Evolutionary conservation across 1,140 invertebrate genomes (phyloP).

Genomic region (Holcopasites calliopsidis): DNA sequence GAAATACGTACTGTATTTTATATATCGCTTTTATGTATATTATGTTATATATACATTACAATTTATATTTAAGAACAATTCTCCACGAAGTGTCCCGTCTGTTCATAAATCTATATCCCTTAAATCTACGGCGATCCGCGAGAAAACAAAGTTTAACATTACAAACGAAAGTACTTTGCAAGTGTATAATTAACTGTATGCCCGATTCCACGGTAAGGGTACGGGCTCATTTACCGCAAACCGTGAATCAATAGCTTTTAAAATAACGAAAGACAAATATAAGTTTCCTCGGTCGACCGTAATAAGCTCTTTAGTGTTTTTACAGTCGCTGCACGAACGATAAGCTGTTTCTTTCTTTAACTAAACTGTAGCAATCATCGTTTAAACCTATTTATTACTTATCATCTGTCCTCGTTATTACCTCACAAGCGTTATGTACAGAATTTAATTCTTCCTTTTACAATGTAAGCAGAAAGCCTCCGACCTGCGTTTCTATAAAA

Average conservation of each 20-base stretch:
- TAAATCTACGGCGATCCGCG: constrained; percentile 10
- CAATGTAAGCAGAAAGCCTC: background rate
- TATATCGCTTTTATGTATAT: constrained; percentile 50
- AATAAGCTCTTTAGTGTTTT: constrained; percentile 7
- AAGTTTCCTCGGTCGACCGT: background rate
- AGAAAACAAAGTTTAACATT: constrained; percentile 12
- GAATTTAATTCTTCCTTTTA: background rate
- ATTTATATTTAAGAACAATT: constrained; percentile 16
- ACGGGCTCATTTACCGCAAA: constrained; percentile 18
- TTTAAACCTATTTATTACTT: background rate
- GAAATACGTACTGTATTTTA: too few species aligned
- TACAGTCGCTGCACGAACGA: background rate
- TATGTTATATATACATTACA: constrained; percentile 49
- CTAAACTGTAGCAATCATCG: constrained; percentile 11
- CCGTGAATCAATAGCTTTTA: background rate
- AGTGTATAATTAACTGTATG: background rate
- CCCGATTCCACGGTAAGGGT: background rate
- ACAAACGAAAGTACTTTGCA: constrained; percentile 32
- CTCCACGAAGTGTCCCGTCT: background rate
- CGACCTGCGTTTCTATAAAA: constrained; percentile 8
- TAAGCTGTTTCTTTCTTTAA: background rate
- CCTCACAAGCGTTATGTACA: constrained; percentile 15
- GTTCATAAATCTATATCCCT: background rate
- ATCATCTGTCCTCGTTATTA: background rate
- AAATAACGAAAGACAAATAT: background rate